Evolutionary conservation across 2,113 vertebrate species (phyloP), one percentile per base, ranked within the genome.

Genomic region (Gavialis gangeticus): DNA sequence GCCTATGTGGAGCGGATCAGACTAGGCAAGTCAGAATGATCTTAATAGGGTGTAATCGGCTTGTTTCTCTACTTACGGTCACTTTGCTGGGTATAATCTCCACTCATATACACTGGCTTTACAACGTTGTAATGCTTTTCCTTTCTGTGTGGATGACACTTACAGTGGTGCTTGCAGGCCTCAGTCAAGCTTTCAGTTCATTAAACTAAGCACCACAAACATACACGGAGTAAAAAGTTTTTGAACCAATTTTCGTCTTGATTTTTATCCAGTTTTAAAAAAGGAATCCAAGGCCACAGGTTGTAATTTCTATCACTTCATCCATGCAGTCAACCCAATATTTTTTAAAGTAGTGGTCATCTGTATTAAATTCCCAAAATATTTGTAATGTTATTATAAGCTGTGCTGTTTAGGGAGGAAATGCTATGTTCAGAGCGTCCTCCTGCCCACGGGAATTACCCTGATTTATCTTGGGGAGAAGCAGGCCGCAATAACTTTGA

Each of bases 391-490:
- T 71, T 13, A 6, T 24, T 37, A 21, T 17, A 34, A 13, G 30
- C 22, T 22, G 67, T 22, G 22, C 34, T 22, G 11, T 71, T 69
- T 21, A 17, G n/a, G n/a, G n/a, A 46, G 46, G 46, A 46, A 46
- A 46, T 46, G 46, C 46, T 46, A 46, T 46, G 60, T 25, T 21
- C 60, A 12, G 60, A 11, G 60, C 9, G 60, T 24, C 34, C n/a
- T 28, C 12, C 4, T 64, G 67, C 55, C 30, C 4, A 34, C 15
- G 17, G 57, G 46, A 14, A 28, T 17, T 79, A 37, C 2, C 8
- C 6, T 1, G 14, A 0, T 30, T 57, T 25, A 34, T 4, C 5
- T 22, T 63, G 75, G 64, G 15, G 27, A 58, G 71, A 12, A 25
- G 14, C 84, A 46, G 46, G 37, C 64, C 54, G n/a, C 27, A 30